Conservation (phyloP, 2,888 invertebrate genomes). For the Apoderus coryli region DNA sequence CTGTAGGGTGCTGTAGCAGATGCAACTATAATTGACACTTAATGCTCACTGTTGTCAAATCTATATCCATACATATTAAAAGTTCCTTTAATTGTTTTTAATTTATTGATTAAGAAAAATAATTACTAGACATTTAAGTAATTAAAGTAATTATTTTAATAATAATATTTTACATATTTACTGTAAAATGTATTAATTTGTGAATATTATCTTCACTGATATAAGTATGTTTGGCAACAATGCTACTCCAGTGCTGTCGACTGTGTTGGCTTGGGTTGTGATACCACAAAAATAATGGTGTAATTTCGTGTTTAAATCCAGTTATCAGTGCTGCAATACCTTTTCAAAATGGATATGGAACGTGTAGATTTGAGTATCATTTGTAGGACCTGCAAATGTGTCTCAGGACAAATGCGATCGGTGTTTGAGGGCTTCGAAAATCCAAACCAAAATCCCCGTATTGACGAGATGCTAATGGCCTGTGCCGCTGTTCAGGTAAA, state of each 20-base stretch:
- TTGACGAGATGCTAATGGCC: slow-evolving; percentile 37
- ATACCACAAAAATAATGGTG: slow-evolving; percentile 21
- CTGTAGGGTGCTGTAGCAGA: too few species aligned
- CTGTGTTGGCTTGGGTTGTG: slow-evolving; percentile 28
- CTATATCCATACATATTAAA: too few species aligned
- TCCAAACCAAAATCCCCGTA: slow-evolving; percentile 29
- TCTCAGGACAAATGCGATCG: slow-evolving; percentile 27
- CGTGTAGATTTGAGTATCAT: slow-evolving; percentile 27
- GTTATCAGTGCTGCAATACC: slow-evolving; percentile 10
- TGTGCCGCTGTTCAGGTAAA: slow-evolving; percentile 33
- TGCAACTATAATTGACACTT: too few species aligned
- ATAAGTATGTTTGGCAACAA: too few species aligned
- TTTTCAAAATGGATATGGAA: slow-evolving; percentile 24
- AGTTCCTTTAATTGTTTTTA: too few species aligned
- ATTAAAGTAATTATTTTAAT: too few species aligned
- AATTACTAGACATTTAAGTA: too few species aligned
- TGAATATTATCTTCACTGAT: too few species aligned
- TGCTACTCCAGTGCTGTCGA: slow-evolving; percentile 30
- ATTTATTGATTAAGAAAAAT: too few species aligned
- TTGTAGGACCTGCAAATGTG: slow-evolving; percentile 31
- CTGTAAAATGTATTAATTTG: too few species aligned
- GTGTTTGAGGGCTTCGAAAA: slow-evolving; percentile 27
- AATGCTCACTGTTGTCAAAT: too few species aligned
- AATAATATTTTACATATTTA: too few species aligned
- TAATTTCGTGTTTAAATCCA: slow-evolving; percentile 14